Evolutionary conservation across 1,140 invertebrate genomes (phyloP), one percentile per base, ranked within the genome.

Genomic region (Delia radicum): DNA sequence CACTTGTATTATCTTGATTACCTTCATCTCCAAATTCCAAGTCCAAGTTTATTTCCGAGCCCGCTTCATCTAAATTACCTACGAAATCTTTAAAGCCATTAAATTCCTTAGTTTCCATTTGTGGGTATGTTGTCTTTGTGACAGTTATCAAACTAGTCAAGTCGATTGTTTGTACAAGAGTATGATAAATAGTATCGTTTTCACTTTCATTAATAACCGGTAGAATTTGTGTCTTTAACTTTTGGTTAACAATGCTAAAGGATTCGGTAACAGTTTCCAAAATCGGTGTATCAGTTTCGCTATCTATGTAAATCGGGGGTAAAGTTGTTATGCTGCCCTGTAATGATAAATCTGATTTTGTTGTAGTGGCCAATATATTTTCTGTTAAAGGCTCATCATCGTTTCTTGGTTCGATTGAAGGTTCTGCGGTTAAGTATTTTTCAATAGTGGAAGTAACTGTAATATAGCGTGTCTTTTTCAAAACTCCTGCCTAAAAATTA

Each of bases 191-290:
- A 0, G 93, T 93, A 77, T 93, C 90, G 61, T 91, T 92, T 8
- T 89, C 89, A 27, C 91, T 91, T 65, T 89, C 89, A 67, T 77
- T 78, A 12, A 96, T 88, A 0, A 96, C 91, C 1, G 95, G 95
- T 63, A 97, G 86, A 73, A 97, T 91, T 79, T 96, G 94, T 0
- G 95, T 96, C 82, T 96, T 96, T 2, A 95, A 85, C 87, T 96
- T 91, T 1, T 92, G 91, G 85, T 96, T 93, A 0, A 94, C 95
- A 5, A 95, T 95, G 75, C 94, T 95, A 87, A 95, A 96, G 1
- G 94, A 95, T 87, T 96, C 94, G 0, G 94, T 96, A n/a, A 95
- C 87, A 0, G 94, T 96, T 87, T 96, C 93, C 72, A 96, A 84
- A 0, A 94, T 93, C 24, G 93, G 94, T 1, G 93, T 96, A 79